Percentiles rank a stretch among this genome's conserved stretches.
Conservation (phyloP, 2,797 vertebrate genomes). For the Gouania willdenowi region DNA sequence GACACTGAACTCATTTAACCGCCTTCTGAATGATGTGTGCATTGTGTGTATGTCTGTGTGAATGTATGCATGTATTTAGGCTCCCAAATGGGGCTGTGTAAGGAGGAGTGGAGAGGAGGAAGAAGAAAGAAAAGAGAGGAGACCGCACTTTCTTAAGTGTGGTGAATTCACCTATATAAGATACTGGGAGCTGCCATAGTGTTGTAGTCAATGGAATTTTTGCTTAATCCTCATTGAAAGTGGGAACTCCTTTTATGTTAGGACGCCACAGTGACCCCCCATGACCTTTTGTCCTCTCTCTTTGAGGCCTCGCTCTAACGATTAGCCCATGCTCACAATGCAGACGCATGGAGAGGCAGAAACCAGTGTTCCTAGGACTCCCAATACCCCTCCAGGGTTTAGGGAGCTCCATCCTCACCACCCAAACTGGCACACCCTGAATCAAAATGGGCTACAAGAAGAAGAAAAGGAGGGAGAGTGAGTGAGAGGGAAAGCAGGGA, state of each 20-base stretch:
- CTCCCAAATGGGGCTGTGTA: background rate
- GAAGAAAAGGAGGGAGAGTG: slow-evolving; percentile 40
- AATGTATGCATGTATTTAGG: background rate
- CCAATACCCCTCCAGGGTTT: slow-evolving; percentile 53
- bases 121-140: slow-evolving; percentile 5
- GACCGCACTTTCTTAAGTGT: slow-evolving; percentile 37
- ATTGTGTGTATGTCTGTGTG: slow-evolving; percentile 40
- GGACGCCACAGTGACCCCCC: slow-evolving; percentile 73
- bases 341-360: slow-evolving; percentile 59
- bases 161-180: slow-evolving; percentile 61
- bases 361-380: slow-evolving; percentile 58
- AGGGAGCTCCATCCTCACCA: slow-evolving; percentile 57
- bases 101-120: background rate
- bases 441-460: slow-evolving; percentile 65
- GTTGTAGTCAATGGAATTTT: slow-evolving; percentile 72
- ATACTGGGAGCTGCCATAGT: slow-evolving; percentile 67
- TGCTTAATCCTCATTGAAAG: slow-evolving; percentile 81
- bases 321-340: slow-evolving; percentile 79
- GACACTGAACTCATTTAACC: slow-evolving; percentile 69
- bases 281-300: slow-evolving; percentile 79
- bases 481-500: slow-evolving; percentile 23
- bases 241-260: slow-evolving; percentile 76
- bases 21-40: slow-evolving; percentile 36
- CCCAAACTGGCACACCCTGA: slow-evolving; percentile 73
- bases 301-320: slow-evolving; percentile 74